Conservation (phyloP, 2,888 invertebrate species). For the Drepanosiphum platanoidis region DNA sequence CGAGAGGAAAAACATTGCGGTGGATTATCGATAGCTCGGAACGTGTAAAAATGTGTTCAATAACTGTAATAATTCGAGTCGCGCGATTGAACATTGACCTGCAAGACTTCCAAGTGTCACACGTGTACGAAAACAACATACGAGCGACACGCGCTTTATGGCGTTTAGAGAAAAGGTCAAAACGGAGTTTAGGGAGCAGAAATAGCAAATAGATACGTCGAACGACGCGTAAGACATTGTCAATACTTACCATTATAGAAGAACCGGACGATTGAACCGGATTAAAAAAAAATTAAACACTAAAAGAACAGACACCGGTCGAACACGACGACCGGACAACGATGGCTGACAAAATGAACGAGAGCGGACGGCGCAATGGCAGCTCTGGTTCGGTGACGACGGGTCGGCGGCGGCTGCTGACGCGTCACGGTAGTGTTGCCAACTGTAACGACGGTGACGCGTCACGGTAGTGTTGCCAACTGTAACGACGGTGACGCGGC, state of each 20-base stretch:
- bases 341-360: constrained; percentile 26
- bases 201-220: background rate
- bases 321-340: background rate
- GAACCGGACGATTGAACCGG: background rate
- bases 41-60: too few relatives aligned
- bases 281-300: constrained; percentile 12
- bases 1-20: too few relatives aligned
- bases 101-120: too few relatives aligned
- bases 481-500: background rate
- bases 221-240: background rate
- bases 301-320: background rate
- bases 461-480: background rate
- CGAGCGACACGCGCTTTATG: too few relatives aligned
- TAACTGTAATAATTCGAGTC: too few relatives aligned
- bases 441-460: too few relatives aligned
- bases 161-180: too few relatives aligned
- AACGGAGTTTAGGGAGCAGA: too few relatives aligned
- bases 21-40: too few relatives aligned
- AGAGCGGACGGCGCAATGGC: background rate
- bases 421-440: background rate
- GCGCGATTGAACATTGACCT: too few relatives aligned
- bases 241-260: constrained; percentile 42
- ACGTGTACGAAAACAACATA: too few relatives aligned
- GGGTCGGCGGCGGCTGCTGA: background rate
- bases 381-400: background rate